Base-by-base conservation (phyloP, 2,888 invertebrate species). In the Drosophila kanekoi region DNA sequence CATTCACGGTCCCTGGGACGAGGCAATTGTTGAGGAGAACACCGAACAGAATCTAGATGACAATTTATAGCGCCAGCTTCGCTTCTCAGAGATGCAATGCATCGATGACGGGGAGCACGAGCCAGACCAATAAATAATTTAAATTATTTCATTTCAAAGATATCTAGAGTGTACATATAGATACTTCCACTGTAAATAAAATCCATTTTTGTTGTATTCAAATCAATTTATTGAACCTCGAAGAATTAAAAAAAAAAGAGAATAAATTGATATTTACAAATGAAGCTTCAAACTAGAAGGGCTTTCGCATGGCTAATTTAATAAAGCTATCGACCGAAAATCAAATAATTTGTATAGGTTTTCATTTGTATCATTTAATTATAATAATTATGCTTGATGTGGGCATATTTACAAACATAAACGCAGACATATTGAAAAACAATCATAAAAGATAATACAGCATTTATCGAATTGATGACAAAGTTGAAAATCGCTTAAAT, bases 1-100 rank as follows among this genome's bases (percentile, higher is more conserved):
- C 92, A 98, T 98, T 72, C 96, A 98, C 92, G 99, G 99, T 0
- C 99, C 99, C 0, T 99, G 99, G 99, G 99, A 99, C 92, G 99
- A 99, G 91, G 99, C 99, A 11, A 93, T 97, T 81, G 95, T 95
- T 72, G 94, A 94, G 87, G 94, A 95, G 92, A 82, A 90, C 70
- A 88, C 79, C 20, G 89, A 90, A 38, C 77, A 74, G 35, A 89
- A 80, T 66, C 79, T 90, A 32, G 85, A 89, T 43, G 81, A 82
- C 18, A 91, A 91, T 40, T 87, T 91, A 87, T 90, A 90, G 86
- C 89, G 82, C 0, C 86, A 87, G 66, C 80, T 87, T 20, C 59
- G 86, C 81, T 79, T 86, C 87, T 83, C 83, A 68, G 66, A 87
- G 65, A 77, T 82, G 76, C 72, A 72, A n/a, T 33, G 72, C 73